phyloP scores from a whole-genome alignment of 2,113 vertebrate species.

The Phycodurus eques region DNA sequence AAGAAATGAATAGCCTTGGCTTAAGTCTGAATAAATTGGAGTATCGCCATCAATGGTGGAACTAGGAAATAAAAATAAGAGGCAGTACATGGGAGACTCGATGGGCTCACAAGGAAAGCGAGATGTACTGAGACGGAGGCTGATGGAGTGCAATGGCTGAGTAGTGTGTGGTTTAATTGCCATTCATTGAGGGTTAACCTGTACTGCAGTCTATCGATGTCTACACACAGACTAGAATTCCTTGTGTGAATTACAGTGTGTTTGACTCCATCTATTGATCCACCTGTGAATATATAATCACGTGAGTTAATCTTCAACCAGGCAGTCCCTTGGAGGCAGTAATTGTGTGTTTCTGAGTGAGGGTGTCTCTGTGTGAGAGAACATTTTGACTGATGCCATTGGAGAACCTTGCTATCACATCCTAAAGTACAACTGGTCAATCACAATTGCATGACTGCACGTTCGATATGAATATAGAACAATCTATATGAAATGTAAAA shows the following conservation, averaged over 20 bases:
- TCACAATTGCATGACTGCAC: not conserved
- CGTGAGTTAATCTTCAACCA: conserved; percentile 58
- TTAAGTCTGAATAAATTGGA: conserved; percentile 21
- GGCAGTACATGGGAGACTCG: conserved; percentile 9
- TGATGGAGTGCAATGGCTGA: conserved; percentile 36
- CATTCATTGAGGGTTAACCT: conserved; percentile 68
- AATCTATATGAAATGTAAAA: too few species aligned
- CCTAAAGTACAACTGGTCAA: not conserved
- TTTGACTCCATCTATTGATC: conserved; percentile 62
- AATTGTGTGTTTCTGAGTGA: conserved; percentile 18
- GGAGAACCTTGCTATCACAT: conserved; percentile 14
- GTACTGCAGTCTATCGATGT: conserved; percentile 60
- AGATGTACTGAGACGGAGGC: conserved; percentile 8
- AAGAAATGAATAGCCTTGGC: conserved; percentile 15
- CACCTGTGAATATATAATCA: conserved; percentile 73
- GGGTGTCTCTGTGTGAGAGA: not conserved
- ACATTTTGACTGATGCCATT: not conserved
- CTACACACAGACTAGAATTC: conserved; percentile 46
- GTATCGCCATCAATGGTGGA: conserved; percentile 17
- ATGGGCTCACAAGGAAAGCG: conserved; percentile 20
- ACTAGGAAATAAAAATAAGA: conserved; percentile 22
- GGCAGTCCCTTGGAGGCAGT: conserved; percentile 29
- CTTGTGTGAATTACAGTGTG: conserved; percentile 11
- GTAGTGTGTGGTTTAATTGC: conserved; percentile 61
- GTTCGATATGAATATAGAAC: not conserved